These are phyloP conservation scores for Lichenostomus cassidix DNA, from an alignment of 2,113 vertebrate species.

Conservation along the genomic window DNA sequence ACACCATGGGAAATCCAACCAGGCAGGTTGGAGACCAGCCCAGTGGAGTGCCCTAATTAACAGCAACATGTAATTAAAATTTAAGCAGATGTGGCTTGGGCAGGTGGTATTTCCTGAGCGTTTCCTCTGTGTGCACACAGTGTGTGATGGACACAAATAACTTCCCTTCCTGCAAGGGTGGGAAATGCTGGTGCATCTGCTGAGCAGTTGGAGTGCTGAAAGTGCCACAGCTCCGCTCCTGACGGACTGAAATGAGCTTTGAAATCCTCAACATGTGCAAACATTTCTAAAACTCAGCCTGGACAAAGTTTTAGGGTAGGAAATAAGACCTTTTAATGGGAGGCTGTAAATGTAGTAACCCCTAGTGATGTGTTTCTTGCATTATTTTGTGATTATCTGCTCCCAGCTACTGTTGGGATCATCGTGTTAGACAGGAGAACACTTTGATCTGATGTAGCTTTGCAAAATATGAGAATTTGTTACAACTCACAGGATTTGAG, in stretches of 20 bases:
- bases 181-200: neutral
- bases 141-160: neutral
- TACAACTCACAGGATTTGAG: neutral
- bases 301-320: neutral
- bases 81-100: constrained; percentile 46
- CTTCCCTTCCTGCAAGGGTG: neutral
- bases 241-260: neutral
- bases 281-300: neutral
- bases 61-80: constrained; percentile 9
- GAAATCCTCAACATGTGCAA: neutral
- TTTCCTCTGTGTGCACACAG: neutral
- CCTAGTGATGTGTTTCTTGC: neutral
- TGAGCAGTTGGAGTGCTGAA: neutral
- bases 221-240: neutral
- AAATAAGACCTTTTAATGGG: neutral
- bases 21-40: neutral
- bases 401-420: neutral
- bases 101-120: neutral
- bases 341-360: neutral
- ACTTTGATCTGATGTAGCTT: neutral
- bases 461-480: neutral
- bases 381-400: neutral
- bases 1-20: neutral
- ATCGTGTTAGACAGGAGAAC: neutral
- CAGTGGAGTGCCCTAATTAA: neutral